These are phyloP conservation scores for Malurus melanocephalus DNA, from an alignment of 2,113 vertebrate genomes.

Conservation along the genomic window DNA sequence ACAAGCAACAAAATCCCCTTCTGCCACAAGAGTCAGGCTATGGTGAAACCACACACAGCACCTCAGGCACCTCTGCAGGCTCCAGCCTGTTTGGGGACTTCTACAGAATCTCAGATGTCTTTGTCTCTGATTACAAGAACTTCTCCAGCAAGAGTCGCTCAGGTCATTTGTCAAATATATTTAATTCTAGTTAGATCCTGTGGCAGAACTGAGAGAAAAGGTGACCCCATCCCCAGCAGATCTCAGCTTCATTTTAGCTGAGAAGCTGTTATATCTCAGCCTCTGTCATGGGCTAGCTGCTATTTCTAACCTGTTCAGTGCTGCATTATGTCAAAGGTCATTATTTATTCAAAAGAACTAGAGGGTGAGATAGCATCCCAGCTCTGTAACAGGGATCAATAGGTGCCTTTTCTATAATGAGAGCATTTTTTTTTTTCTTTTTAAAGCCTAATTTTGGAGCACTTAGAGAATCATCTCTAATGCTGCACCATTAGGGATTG, in stretches of 20 bases:
- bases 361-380: not conserved
- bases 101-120: not conserved
- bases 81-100: not conserved
- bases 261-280: not conserved
- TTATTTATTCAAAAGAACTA: constrained; percentile 45
- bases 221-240: not conserved
- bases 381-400: not conserved
- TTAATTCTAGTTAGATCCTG: not conserved
- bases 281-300: not conserved
- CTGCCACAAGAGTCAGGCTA: not conserved
- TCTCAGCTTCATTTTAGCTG: not conserved
- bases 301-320: constrained; percentile 32
- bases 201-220: not conserved
- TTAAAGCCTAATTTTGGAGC: not conserved
- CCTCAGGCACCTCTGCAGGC: not conserved
- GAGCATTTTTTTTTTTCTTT: not conserved
- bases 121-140: not conserved
- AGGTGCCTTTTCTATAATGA: not conserved
- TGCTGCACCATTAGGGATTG: not conserved
- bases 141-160: not conserved
- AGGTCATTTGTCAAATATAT: not conserved
- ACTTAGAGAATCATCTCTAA: not conserved
- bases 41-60: not conserved
- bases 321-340: constrained; percentile 33
- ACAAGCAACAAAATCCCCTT: not conserved